A percentile compares a stretch with the other conserved stretches of the same genome.
These are phyloP conservation scores for Vanessa atalanta DNA, from an alignment of 1,140 invertebrate species.

Conservation along the genomic window DNA sequence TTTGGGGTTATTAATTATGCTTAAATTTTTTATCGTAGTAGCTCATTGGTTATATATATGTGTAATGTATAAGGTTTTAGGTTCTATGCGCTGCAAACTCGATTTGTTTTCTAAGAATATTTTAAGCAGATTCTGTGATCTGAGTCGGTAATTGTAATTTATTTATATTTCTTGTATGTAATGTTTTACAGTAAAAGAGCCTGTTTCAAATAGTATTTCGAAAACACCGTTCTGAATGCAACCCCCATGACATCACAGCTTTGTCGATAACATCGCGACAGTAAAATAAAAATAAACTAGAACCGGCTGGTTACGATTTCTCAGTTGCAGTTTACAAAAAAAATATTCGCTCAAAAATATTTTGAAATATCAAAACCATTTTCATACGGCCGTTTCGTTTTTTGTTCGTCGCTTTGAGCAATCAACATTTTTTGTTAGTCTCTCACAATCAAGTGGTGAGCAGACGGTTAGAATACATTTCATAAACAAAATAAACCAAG, in stretches of 20 bases:
- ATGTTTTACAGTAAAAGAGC: too few relatives aligned
- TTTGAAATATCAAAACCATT: slow-evolving; percentile 13
- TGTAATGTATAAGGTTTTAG: too few relatives aligned
- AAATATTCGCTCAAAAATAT: not conserved
- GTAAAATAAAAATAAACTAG: not conserved
- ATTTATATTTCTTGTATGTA: too few relatives aligned
- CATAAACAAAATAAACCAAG: not conserved
- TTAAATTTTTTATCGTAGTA: not conserved
- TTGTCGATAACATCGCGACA: not conserved
- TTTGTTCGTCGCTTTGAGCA: slow-evolving; percentile 24
- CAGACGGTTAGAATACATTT: not conserved
- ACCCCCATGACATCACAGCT: too few relatives aligned
- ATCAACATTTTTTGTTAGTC: slow-evolving; percentile 28
- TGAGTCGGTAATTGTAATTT: too few relatives aligned
- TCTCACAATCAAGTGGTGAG: slow-evolving; percentile 18
- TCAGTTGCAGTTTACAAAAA: not conserved
- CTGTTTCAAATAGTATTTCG: too few relatives aligned
- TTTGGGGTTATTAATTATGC: not conserved
- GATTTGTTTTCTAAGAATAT: too few relatives aligned
- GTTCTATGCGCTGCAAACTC: too few relatives aligned
- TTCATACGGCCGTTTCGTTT: not conserved
- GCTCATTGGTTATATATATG: not conserved
- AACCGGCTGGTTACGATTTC: not conserved
- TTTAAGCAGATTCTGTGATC: too few relatives aligned
- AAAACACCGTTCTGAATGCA: too few relatives aligned